A percentile compares a stretch with the other conserved stretches of the same genome.
Conservation (phyloP, 2,797 vertebrate species). For the Lepilemur septentrionalis region DNA sequence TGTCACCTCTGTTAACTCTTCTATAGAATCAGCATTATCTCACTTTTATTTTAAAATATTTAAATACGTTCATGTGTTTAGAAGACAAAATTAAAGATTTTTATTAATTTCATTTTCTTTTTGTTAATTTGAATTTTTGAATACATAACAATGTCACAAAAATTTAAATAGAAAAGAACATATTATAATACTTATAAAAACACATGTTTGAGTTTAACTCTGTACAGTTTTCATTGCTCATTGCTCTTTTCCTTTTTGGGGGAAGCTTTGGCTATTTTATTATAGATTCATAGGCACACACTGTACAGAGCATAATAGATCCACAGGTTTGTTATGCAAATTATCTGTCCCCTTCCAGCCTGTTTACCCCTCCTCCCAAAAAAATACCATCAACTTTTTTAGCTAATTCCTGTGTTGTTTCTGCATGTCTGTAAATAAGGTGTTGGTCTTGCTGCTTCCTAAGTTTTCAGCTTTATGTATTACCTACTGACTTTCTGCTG, state of each 20-base stretch:
- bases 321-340: not conserved
- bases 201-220: not conserved
- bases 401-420: not conserved
- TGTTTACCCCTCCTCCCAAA: not conserved
- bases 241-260: not conserved
- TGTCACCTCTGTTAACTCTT: not conserved
- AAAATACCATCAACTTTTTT: not conserved
- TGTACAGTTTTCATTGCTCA: not conserved
- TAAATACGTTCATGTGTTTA: not conserved
- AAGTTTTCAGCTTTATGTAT: not conserved
- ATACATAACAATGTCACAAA: not conserved
- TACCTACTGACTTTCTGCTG: not conserved
- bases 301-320: not conserved
- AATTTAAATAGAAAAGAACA: not conserved
- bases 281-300: too few species aligned
- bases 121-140: not conserved
- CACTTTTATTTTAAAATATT: not conserved
- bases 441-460: not conserved
- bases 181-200: not conserved
- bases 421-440: not conserved
- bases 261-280: not conserved
- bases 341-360: not conserved
- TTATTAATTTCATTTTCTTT: not conserved
- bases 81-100: not conserved
- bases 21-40: not conserved